phyloP scores from a whole-genome alignment of 2,888 invertebrate species.

The Nephrotoma guestfalica region DNA sequence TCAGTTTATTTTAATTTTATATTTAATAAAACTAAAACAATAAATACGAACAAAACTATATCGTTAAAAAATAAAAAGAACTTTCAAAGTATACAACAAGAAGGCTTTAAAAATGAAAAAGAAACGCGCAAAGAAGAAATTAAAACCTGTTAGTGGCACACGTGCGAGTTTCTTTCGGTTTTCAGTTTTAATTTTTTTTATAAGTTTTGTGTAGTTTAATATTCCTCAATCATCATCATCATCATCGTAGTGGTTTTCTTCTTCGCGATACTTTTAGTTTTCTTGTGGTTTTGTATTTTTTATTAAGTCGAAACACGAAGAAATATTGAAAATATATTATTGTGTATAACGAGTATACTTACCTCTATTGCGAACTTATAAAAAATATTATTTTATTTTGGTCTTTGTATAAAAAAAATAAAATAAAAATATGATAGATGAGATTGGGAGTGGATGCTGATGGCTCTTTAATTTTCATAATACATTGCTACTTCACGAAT shows the following conservation, averaged over 20 bases:
- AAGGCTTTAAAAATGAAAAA: neutral
- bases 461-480: neutral
- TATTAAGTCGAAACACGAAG: neutral
- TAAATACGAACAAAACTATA: neutral
- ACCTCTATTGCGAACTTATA: neutral
- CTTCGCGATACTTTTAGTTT: neutral
- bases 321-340: neutral
- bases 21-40: neutral
- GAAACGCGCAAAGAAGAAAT: neutral
- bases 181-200: neutral
- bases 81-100: neutral
- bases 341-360: neutral
- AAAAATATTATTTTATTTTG: neutral
- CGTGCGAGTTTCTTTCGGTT: slow-evolving; percentile 2
- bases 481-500: neutral
- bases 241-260: neutral
- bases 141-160: slow-evolving; percentile 6
- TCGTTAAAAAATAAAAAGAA: neutral
- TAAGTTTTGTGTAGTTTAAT: neutral
- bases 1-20: neutral
- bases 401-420: neutral
- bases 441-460: neutral
- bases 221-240: neutral
- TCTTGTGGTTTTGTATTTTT: neutral
- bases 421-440: neutral